Evolutionary conservation across 2,113 vertebrate genomes (phyloP).

Genomic region (Melanocharis versteri): DNA sequence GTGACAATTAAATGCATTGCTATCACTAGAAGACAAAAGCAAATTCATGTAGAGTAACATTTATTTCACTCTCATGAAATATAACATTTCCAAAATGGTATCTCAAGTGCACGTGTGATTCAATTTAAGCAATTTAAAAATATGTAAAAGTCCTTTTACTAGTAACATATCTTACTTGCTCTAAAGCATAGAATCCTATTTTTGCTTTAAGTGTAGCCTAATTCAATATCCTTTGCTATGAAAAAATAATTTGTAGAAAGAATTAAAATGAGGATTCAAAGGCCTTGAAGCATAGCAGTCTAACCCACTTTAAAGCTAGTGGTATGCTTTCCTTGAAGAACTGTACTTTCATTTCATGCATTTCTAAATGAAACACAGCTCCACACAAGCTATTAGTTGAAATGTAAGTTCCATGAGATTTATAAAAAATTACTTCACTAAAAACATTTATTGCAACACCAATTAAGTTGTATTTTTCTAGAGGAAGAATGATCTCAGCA

Average conservation of each 20-base stretch:
- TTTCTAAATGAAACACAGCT: slow-evolving; percentile 19
- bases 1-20: background rate
- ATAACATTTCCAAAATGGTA: background rate
- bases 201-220: background rate
- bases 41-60: background rate
- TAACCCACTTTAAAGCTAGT: slow-evolving; percentile 34
- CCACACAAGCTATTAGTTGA: background rate
- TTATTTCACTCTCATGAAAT: background rate
- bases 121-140: slow-evolving; percentile 1
- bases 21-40: background rate
- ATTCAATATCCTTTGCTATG: slow-evolving; percentile 54
- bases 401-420: background rate
- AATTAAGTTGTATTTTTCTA: background rate
- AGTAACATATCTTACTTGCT: background rate
- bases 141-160: slow-evolving; percentile 1
- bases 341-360: background rate
- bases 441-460: background rate
- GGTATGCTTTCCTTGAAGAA: slow-evolving; percentile 1
- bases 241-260: slow-evolving; percentile 22
- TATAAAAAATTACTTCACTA: background rate
- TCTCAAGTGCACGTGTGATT: background rate
- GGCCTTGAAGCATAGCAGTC: background rate
- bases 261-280: slow-evolving; percentile 30
- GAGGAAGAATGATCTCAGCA: background rate
- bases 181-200: background rate